phyloP scores from a whole-genome alignment of 2,888 invertebrate genomes.

The Agrochola lota region DNA sequence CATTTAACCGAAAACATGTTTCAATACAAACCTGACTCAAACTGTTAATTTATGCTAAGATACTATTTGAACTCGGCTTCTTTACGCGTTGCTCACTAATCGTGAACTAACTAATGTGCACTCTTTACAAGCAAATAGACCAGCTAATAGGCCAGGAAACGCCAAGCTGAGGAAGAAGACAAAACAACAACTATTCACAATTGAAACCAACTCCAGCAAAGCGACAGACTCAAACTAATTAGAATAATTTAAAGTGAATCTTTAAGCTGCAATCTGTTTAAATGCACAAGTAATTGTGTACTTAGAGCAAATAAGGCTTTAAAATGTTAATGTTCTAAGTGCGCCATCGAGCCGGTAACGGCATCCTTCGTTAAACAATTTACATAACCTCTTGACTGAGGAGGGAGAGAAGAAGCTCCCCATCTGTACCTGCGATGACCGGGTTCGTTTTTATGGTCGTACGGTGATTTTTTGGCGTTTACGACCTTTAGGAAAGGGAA shows the following conservation, averaged over 20 bases:
- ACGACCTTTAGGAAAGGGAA: constrained; percentile 17
- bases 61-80: background rate
- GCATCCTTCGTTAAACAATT: constrained; percentile 85
- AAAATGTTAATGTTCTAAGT: constrained; percentile 86
- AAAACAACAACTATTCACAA: constrained; percentile 43
- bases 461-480: constrained; percentile 35
- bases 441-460: constrained; percentile 34
- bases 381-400: constrained; percentile 76
- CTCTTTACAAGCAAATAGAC: background rate
- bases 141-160: constrained; percentile 10
- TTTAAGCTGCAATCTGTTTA: constrained; percentile 81
- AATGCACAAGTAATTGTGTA: constrained; percentile 86
- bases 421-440: constrained; percentile 22
- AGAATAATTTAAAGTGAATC: constrained; percentile 78
- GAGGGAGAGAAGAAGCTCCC: background rate
- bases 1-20: background rate
- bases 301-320: constrained; percentile 85
- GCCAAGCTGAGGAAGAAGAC: constrained; percentile 23
- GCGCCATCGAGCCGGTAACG: constrained; percentile 81
- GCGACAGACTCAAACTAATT: constrained; percentile 72
- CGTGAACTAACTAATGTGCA: background rate
- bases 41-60: background rate
- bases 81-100: background rate
- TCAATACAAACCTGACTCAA: background rate
- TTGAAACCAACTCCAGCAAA: constrained; percentile 47